Conservation (phyloP, 2,888 invertebrate species). For the Oasisia sp. region DNA sequence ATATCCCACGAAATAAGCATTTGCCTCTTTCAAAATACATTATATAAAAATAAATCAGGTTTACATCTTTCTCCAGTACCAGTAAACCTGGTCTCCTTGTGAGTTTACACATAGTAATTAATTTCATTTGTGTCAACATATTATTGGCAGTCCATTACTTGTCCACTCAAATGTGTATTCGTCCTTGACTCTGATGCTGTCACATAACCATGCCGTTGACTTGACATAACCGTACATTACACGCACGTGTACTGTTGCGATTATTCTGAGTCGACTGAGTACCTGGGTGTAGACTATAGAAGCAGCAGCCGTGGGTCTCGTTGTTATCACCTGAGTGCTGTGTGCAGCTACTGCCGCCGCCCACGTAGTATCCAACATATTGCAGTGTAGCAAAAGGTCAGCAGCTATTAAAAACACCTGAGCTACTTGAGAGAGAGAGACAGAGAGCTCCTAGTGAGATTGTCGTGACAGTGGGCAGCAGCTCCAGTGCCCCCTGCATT, state of each 20-base stretch:
- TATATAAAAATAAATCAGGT: no score
- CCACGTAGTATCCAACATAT: background rate
- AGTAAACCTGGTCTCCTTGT: background rate
- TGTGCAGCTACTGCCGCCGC: background rate
- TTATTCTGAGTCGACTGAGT: background rate
- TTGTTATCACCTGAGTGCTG: background rate
- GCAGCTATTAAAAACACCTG: slow-evolving; percentile 2
- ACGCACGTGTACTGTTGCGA: background rate
- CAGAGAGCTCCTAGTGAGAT: background rate
- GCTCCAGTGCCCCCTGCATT: no score
- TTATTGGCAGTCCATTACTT: background rate
- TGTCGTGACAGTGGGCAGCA: background rate
- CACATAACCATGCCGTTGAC: no score
- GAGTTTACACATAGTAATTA: background rate
- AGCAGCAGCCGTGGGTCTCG: no score
- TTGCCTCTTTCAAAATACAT: no score
- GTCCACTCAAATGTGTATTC: background rate
- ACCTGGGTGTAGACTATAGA: no score
- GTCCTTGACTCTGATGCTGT: no score
- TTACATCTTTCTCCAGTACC: background rate
- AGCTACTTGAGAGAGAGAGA: background rate
- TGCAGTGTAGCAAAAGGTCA: background rate
- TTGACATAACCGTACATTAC: no score
- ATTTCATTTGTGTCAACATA: background rate
- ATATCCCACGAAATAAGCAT: no score